Base-by-base conservation (phyloP, 2,113 vertebrate species). In the Micronisus gabar region DNA sequence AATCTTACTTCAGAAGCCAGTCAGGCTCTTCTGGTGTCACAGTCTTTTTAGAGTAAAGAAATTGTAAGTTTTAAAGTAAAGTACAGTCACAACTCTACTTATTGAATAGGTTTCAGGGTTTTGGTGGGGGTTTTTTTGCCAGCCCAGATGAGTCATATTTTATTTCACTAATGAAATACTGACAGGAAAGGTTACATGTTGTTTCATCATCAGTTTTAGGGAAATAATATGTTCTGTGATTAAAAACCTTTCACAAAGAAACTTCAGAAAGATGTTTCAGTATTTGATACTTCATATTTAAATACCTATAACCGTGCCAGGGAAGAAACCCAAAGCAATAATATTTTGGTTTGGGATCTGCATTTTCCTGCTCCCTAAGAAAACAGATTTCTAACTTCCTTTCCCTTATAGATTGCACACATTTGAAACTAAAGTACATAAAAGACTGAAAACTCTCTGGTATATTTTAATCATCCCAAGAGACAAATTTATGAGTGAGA, bases 71-170 rank as follows among this genome's bases (percentile, higher is more conserved):
- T 87, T 80, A 27, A 87, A 91, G 27, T 30, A 40, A 93, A 81
- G 6, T 27, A 55, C 6, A 47, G 34, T 9, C 45, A 29, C 0
- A 4, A 20, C 4, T 76, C 3, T 92, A 29, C 4, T 40, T 76
- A 41, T 2, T 38, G 13, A 67, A 66, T 25, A 61, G n/a, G 12
- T 56, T 68, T 68, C 2, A 1, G 18, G 9, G 2, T 2, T 12
- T 59, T 45, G 16, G 15, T 58, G n/a, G 6, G 8, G 0, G 1
- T 7, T 55, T n/a, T 43, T 43, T 66, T 45, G 1, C 14, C 29
- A 48, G 20, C 8, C 6, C 16, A 40, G 13, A 14, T 73, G 34
- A 83, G 15, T 65, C 19, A 38, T 30, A 58, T 56, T 86, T 65
- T 71, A 41, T 87, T 81, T 93, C 50, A 70, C 5, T 20, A 71